Conservation (phyloP, 2,797 vertebrate genomes). For the Poeciliopsis presidionis region DNA sequence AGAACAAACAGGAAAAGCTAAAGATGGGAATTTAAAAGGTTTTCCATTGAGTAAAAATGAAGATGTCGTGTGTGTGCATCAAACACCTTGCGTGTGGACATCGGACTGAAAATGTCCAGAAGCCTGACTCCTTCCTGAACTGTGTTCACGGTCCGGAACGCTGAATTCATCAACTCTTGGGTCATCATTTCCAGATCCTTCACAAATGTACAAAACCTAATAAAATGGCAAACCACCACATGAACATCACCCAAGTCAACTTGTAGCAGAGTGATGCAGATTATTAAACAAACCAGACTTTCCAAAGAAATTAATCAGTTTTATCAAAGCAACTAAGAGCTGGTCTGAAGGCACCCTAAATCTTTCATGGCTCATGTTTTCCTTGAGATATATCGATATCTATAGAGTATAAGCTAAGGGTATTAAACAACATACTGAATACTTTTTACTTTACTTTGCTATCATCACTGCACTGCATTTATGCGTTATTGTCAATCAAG, state of each 20-base stretch:
- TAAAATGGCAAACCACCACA: constrained; percentile 19
- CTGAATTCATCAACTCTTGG: constrained; percentile 83
- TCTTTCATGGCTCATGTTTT: not conserved
- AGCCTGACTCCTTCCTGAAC: constrained; percentile 85
- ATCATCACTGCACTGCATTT: not conserved
- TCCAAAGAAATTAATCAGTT: no score
- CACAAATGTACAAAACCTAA: constrained; percentile 80
- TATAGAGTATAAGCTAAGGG: not conserved
- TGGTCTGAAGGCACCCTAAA: not conserved
- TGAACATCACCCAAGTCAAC: not conserved
- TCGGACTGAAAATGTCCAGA: constrained; percentile 83
- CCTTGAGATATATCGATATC: not conserved
- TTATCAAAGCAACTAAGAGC: no score
- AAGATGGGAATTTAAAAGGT: not conserved
- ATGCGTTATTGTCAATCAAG: not conserved
- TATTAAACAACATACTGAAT: not conserved
- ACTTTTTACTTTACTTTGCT: not conserved
- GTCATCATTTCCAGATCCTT: constrained; percentile 73
- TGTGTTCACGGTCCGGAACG: constrained; percentile 80
- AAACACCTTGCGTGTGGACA: constrained; percentile 83
- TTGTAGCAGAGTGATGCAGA: not conserved
- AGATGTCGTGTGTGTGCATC: not conserved
- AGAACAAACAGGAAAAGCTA: not conserved
- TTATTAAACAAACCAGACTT: no score
- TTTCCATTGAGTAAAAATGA: not conserved